phyloP scores from a whole-genome alignment of 1,140 invertebrate genomes.

The Bathynomus jamesi region DNA sequence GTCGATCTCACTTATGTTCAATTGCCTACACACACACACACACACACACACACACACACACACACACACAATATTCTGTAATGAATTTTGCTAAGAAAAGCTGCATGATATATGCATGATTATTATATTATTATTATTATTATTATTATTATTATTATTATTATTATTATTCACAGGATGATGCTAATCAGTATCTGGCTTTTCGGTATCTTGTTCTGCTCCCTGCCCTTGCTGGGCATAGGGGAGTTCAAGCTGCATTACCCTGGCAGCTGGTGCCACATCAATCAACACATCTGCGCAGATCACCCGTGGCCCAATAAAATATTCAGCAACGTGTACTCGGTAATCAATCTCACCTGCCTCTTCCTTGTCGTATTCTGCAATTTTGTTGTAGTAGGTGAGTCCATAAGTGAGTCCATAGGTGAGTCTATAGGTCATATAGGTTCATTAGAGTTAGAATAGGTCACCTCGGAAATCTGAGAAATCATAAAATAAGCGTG shows the following conservation, averaged over 20 bases:
- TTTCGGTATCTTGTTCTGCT: constrained; percentile 13
- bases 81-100: too few species aligned
- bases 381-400: constrained; percentile 8
- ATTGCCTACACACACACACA: neutral
- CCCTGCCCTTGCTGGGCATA: constrained; percentile 7
- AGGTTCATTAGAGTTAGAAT: too few species aligned
- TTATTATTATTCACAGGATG: constrained; percentile 1
- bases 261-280: constrained; percentile 12
- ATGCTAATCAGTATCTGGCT: constrained; percentile 9
- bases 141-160: too few species aligned
- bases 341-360: constrained; percentile 1
- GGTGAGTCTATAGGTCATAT: too few species aligned
- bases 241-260: constrained; percentile 12
- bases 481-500: too few species aligned
- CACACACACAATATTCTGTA: too few species aligned
- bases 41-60: neutral
- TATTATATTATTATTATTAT: too few species aligned
- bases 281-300: constrained; percentile 11
- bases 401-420: too few species aligned
- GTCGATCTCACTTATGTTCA: neutral
- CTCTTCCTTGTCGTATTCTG: neutral
- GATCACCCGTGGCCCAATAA: neutral
- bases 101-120: too few species aligned
- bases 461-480: too few species aligned
- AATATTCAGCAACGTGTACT: constrained; percentile 6